Conservation (phyloP, 2,888 invertebrate genomes). For the Andrena dorsata region DNA sequence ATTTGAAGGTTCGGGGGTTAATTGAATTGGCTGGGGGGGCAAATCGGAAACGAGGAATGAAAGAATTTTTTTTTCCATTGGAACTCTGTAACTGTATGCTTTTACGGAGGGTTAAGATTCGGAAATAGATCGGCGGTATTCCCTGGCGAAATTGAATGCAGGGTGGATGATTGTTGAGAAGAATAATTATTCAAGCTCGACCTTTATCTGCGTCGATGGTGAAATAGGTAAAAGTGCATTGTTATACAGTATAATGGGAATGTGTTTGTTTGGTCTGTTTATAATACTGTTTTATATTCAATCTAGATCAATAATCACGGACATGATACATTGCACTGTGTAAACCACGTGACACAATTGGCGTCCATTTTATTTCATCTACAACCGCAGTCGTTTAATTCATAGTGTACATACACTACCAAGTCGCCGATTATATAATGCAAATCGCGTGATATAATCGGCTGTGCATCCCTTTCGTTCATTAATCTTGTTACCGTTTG, state of each 20-base stretch:
- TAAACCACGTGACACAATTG: constrained; percentile 30
- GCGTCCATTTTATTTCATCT: constrained; percentile 27
- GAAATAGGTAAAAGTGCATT: constrained; percentile 18
- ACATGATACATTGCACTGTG: constrained; percentile 44
- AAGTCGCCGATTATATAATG: constrained; percentile 17
- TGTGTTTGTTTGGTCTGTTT: constrained; percentile 49
- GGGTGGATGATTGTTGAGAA: too few relatives aligned
- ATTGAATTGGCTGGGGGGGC: too few relatives aligned
- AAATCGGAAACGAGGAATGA: too few relatives aligned
- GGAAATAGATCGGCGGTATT: too few relatives aligned
- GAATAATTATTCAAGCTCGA: neutral
- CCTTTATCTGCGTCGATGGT: constrained; percentile 26
- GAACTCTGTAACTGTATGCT: too few relatives aligned
- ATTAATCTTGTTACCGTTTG: constrained; percentile 7
- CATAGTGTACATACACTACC: constrained; percentile 37
- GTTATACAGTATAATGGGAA: constrained; percentile 36
- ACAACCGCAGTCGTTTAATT: constrained; percentile 20
- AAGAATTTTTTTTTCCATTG: too few relatives aligned
- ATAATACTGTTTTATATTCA: constrained; percentile 49
- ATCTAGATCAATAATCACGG: constrained; percentile 47
- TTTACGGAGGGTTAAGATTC: too few relatives aligned
- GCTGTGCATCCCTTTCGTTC: constrained; percentile 1
- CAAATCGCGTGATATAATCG: constrained; percentile 36
- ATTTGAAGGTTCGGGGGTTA: too few relatives aligned
- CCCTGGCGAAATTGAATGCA: too few relatives aligned